phyloP scores from a whole-genome alignment of 2,797 vertebrate species.

The Capromys pilorides region DNA sequence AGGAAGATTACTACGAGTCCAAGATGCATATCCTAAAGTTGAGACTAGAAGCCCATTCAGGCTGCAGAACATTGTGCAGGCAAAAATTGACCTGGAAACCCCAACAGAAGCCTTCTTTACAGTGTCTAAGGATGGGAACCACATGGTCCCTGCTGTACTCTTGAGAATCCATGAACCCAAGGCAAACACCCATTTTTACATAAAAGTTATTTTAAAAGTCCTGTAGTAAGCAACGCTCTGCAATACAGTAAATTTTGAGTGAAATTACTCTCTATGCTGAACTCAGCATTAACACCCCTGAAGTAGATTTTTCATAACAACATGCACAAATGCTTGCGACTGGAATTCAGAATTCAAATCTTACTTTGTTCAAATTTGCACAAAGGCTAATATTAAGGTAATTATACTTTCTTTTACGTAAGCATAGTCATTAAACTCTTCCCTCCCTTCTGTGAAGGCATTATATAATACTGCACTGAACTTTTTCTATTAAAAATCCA shows the following conservation, averaged over 20 bases:
- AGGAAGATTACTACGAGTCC: too few species aligned
- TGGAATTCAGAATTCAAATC: conserved; percentile 54
- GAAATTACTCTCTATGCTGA: not conserved
- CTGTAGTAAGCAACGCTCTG: not conserved
- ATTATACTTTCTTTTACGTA: not conserved
- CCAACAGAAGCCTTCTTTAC: not conserved
- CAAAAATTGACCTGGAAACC: not conserved
- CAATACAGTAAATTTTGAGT: not conserved
- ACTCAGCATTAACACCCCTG: not conserved
- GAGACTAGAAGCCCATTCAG: not conserved
- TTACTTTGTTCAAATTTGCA: conserved; percentile 22
- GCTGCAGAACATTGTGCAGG: not conserved
- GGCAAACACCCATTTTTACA: not conserved
- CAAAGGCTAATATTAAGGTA: not conserved
- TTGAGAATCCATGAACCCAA: not conserved
- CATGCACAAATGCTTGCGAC: not conserved
- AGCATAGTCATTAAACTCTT: conserved; percentile 44
- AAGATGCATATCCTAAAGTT: not conserved
- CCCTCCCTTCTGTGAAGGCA: not conserved
- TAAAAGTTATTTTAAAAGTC: not conserved
- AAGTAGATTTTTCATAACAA: not conserved
- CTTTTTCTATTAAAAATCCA: conserved; percentile 11
- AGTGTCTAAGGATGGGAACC: not conserved
- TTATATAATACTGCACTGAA: not conserved
- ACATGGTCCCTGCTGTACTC: not conserved